Conservation (phyloP, 1,140 invertebrate species). For the Zaprionus gabonicus region DNA sequence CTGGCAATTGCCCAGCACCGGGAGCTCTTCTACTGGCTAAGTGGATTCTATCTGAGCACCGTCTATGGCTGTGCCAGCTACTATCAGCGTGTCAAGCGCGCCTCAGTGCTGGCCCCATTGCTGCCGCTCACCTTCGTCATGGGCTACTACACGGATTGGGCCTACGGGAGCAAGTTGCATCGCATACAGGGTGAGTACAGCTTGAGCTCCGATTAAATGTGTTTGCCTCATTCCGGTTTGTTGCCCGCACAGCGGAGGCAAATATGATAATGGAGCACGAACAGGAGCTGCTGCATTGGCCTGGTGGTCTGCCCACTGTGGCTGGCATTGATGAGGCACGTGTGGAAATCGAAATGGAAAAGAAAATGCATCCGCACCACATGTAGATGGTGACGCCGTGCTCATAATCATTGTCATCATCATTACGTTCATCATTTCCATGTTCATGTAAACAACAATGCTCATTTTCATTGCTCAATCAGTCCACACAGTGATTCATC, state of each 20-base stretch:
- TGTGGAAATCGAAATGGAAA: constrained; percentile 87
- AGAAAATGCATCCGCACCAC: constrained; percentile 87
- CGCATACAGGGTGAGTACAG: constrained; percentile 88
- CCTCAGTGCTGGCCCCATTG: constrained; percentile 87
- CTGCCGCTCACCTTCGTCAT: constrained; percentile 89
- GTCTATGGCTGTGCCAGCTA: constrained; percentile 76
- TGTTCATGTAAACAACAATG: neutral
- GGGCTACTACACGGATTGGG: constrained; percentile 90
- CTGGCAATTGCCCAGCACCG: constrained; percentile 89
- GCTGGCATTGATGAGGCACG: constrained; percentile 89
- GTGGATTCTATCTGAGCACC: constrained; percentile 88
- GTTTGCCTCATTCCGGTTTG: constrained; percentile 37
- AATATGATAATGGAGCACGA: constrained; percentile 92
- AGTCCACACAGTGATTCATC: constrained; percentile 4
- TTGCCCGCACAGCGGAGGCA: constrained; percentile 88
- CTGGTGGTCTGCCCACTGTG: constrained; percentile 89
- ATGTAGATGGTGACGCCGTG: constrained; percentile 54
- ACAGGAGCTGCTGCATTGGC: constrained; percentile 87
- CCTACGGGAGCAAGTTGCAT: constrained; percentile 91
- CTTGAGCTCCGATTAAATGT: neutral
- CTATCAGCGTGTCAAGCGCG: constrained; percentile 87
- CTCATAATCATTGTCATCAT: neutral
- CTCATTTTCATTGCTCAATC: constrained; percentile 15
- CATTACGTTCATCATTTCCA: neutral
- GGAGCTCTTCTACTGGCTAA: constrained; percentile 90